phyloP scores from a whole-genome alignment of 2,797 vertebrate genomes.

The Anableps anableps region DNA sequence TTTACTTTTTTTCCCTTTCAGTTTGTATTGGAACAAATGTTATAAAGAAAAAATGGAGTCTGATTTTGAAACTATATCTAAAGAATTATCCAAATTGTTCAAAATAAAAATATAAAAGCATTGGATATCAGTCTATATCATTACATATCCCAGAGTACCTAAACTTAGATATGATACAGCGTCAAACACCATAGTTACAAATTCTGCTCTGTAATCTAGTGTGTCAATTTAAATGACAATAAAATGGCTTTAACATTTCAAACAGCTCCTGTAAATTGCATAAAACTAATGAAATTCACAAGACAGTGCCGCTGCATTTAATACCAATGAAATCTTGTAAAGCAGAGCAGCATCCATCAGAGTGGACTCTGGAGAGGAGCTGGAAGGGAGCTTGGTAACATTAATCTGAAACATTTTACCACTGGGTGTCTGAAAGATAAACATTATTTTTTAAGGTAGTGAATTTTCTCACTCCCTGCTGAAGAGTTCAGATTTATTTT shows the following conservation, averaged over 20 bases:
- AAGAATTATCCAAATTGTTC: too few species aligned
- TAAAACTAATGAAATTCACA: neutral
- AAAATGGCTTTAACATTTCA: neutral
- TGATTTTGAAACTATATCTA: too few species aligned
- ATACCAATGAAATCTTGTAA: neutral
- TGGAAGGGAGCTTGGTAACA: neutral
- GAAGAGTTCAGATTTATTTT: neutral
- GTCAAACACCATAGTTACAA: neutral
- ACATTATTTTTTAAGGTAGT: neutral
- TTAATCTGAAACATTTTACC: constrained; percentile 2
- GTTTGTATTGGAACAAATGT: too few species aligned
- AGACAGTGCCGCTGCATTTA: neutral
- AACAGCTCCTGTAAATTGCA: neutral
- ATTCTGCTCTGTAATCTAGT: neutral
- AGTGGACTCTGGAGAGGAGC: neutral
- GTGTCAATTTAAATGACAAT: neutral
- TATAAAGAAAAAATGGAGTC: too few species aligned
- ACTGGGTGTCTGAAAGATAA: neutral
- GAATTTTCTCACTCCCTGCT: neutral
- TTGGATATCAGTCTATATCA: neutral
- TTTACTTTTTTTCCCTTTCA: too few species aligned
- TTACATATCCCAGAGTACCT: too few species aligned
- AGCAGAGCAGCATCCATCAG: neutral
- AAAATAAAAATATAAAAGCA: neutral
- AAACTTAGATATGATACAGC: neutral